phyloP scores from a whole-genome alignment of 2,888 invertebrate species.

The Agriotes lineatus region DNA sequence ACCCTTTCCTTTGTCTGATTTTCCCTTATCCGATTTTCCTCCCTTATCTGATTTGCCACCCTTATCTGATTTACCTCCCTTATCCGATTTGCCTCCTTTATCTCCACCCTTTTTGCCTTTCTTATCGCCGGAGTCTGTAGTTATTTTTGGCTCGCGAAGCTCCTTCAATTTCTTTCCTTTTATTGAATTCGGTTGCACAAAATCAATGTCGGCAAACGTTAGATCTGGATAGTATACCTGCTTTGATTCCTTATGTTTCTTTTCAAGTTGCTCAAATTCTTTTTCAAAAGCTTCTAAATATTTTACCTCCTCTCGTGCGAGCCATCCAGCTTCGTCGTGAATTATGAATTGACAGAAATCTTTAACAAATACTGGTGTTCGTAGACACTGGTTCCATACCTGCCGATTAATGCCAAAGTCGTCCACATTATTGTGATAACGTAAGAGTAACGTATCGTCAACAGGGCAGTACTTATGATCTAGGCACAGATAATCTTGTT shows the following conservation, averaged over 20 bases:
- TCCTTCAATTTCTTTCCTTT: slow-evolving; percentile 22
- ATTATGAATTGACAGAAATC: slow-evolving; percentile 35
- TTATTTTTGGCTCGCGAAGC: too few species aligned
- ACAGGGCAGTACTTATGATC: slow-evolving; percentile 32
- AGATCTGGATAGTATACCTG: slow-evolving; percentile 24
- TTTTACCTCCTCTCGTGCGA: slow-evolving; percentile 21
- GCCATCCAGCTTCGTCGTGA: slow-evolving; percentile 26
- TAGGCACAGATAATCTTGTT: slow-evolving; percentile 22
- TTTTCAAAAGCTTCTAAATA: slow-evolving; percentile 1
- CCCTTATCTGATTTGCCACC: slow-evolving; percentile 7
- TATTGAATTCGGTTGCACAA: slow-evolving; percentile 35
- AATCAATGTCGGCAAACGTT: slow-evolving; percentile 22
- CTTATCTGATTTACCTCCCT: background rate
- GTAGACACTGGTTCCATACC: slow-evolving; percentile 23
- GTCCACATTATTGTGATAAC: slow-evolving; percentile 34
- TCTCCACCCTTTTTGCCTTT: background rate
- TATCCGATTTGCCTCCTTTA: background rate
- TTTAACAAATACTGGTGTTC: slow-evolving; percentile 18
- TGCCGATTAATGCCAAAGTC: slow-evolving; percentile 29
- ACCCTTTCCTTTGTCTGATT: background rate
- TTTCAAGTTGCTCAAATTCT: background rate
- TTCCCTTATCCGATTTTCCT: too few species aligned
- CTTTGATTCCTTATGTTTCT: background rate
- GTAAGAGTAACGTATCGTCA: slow-evolving; percentile 32
- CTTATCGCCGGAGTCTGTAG: background rate